Conservation (phyloP, 2,797 vertebrate genomes). For the Pseudomugil tenellus region DNA sequence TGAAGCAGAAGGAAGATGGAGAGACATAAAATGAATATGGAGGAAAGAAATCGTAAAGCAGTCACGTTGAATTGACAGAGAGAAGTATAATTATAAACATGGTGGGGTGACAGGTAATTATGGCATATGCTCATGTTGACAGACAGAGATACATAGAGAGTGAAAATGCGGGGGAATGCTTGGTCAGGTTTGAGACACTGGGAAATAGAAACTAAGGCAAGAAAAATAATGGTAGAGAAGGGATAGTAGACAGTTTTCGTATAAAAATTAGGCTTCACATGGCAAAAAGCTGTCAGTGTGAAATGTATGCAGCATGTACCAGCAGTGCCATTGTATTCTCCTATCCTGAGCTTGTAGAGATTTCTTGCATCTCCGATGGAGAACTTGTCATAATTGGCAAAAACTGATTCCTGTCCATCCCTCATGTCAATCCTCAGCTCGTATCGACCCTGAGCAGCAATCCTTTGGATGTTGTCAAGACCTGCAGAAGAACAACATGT, state of each 20-base stretch:
- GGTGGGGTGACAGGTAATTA: conserved; percentile 61
- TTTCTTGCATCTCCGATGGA: conserved; percentile 89
- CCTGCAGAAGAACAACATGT: conserved; percentile 75
- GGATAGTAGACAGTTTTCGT: conserved; percentile 7
- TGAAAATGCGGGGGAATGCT: conserved; percentile 37
- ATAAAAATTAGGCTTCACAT: conserved; percentile 7
- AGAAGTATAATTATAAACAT: conserved; percentile 61
- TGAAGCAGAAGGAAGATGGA: conserved; percentile 22
- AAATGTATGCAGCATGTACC: conserved; percentile 76
- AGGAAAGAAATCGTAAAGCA: conserved; percentile 20
- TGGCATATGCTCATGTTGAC: conserved; percentile 66
- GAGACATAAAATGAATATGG: conserved; percentile 14
- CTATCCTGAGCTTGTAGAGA: conserved; percentile 94
- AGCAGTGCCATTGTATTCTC: conserved; percentile 95
- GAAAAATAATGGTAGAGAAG: conserved; percentile 20
- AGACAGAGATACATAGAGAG: conserved; percentile 39
- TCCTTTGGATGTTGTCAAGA: conserved; percentile 94
- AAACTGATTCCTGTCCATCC: conserved; percentile 91
- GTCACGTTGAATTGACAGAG: conserved; percentile 36
- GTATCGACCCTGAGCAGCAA: conserved; percentile 91
- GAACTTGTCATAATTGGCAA: conserved; percentile 94
- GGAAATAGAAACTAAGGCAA: conserved; percentile 14
- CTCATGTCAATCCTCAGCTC: conserved; percentile 96
- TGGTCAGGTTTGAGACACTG: conserved; percentile 28
- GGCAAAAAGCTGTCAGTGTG: conserved; percentile 8